phyloP scores from a whole-genome alignment of 2,797 vertebrate species.

The Tolypeutes matacus region DNA sequence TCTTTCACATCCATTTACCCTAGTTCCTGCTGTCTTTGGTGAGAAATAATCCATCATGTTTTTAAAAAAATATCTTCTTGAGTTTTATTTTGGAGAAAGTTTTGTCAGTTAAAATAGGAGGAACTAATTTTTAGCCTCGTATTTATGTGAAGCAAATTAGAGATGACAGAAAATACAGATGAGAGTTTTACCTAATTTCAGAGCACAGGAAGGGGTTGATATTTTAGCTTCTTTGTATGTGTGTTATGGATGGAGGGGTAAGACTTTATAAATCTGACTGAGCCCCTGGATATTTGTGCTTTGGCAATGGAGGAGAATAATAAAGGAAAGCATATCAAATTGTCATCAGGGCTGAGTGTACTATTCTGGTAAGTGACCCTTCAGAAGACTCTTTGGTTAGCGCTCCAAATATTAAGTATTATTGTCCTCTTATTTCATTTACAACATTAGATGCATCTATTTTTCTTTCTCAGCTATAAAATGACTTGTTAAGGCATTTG shows the following conservation, averaged over 20 bases:
- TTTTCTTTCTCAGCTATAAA: conserved; percentile 58
- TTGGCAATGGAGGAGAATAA: conserved; percentile 49
- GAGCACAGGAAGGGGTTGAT: not conserved
- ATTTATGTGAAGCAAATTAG: conserved; percentile 60
- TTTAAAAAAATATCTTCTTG: not conserved
- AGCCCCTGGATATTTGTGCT: conserved; percentile 12
- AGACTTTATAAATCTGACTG: not conserved
- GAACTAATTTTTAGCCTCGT: not conserved
- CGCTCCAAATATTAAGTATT: not conserved
- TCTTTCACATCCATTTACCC: not conserved
- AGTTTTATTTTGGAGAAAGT: conserved; percentile 14
- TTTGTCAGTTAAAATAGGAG: conserved; percentile 37
- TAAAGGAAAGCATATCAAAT: not conserved
- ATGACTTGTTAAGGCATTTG: conserved; percentile 16
- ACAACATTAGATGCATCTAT: not conserved
- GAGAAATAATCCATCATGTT: not conserved
- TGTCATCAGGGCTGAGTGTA: conserved; percentile 8
- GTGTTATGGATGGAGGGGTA: not conserved
- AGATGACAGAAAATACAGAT: conserved; percentile 13
- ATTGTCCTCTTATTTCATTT: not conserved
- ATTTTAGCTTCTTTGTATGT: conserved; percentile 9
- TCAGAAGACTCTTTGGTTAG: not conserved
- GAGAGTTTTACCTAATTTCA: conserved; percentile 35
- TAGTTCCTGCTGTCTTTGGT: not conserved
- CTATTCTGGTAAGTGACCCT: not conserved